Base-by-base conservation (phyloP, 2,113 vertebrate genomes). In the Ctenomys sociabilis region DNA sequence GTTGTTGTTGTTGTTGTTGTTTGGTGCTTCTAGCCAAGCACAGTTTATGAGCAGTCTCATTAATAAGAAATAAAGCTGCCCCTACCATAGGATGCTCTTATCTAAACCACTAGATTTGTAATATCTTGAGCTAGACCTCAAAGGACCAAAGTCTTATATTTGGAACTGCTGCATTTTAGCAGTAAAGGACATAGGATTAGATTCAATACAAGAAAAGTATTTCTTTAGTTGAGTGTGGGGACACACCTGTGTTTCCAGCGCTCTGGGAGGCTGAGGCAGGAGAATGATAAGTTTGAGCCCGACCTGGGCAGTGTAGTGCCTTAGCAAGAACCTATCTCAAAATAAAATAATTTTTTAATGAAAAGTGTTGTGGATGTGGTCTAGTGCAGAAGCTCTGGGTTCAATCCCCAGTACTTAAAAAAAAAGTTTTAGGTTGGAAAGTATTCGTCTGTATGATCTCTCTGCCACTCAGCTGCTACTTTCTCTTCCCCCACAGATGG, bases 401-500 rank as follows among this genome's bases (percentile, higher is more conserved):
- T 80, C 45, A n/a, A 54, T 52, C 16, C 30, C 49, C 32, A 54
- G 30, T 54, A 80, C 77, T 32, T n/a, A n/a, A n/a, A 52, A 54
- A 80, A 52, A 52, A 75, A 78, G 73, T 49, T 80, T 49, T 10
- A 32, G 28, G 43, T 32, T 9, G 84, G 94, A 54, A 82, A 17
- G 16, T 90, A 10, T 92, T 95, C 95, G 85, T 94, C 43, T 83
- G 35, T 70, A 17, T 88, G 61, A 75, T 91, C 82, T 11, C 0
- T 11, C 0, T 0, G 14, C 95, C 94, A 96, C 95, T 24, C 98
- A 97, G 94, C 93, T 1, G 0, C 26, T 28, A 0, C 84, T 98
- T 96, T 98, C 82, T 97, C 66, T 94, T 97, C 82, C 92, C 97
- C 94, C 45, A 10, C 98, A 99, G 99, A 99, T 99, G 99, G 99